Base-by-base conservation (phyloP, 2,888 invertebrate species). In the Lepetodrilus schrolli region DNA sequence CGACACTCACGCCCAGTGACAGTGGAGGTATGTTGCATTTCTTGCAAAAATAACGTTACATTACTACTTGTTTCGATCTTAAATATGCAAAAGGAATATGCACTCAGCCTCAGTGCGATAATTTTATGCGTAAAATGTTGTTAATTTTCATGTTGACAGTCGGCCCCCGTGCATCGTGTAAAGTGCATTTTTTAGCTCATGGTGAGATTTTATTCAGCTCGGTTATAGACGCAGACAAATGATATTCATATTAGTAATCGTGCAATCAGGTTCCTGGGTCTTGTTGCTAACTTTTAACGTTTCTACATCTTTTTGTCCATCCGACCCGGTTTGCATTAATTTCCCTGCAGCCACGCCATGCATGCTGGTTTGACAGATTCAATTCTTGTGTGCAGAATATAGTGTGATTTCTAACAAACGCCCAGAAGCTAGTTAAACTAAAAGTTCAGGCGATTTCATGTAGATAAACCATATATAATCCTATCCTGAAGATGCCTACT, bases 1-100 rank as follows among this genome's bases (percentile, higher is more conserved):
- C 85, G 26, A 82, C 85, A 65, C 77, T 83, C 68, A 83, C 81
- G 72, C 80, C 84, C 17, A 83, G 82, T 76, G 87, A 86, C 76
- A 84, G 81, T 79, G 82, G 83, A 81, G 87, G 88, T 88, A 80
- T 75, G 83, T 81, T 51, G 38, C 34, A 30, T 47, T 72, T 21
- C n/a, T 36, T 34, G 37, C 65, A 37, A 58, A 30, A 36, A 58
- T 71, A n/a, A 65, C 34, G 51, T 13, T 17, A 51, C 20, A 34
- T 23, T 48, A 47, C 23, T 23, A 48, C 20, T 66, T 48, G 58
- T 58, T 58, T n/a, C 26, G 34, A 58, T 30, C 7, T 58, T 10
- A 58, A 58, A 58, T 34, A 58, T 58, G 26, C 17, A 30, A 30
- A 30, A 23, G 30, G 26, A 13, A 34, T 34, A 58, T 58, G 58